A percentile compares a stretch with the other conserved stretches of the same genome.
These are phyloP conservation scores for Zele albiditarsus DNA, from an alignment of 2,888 invertebrate genomes.

Conservation along the genomic window DNA sequence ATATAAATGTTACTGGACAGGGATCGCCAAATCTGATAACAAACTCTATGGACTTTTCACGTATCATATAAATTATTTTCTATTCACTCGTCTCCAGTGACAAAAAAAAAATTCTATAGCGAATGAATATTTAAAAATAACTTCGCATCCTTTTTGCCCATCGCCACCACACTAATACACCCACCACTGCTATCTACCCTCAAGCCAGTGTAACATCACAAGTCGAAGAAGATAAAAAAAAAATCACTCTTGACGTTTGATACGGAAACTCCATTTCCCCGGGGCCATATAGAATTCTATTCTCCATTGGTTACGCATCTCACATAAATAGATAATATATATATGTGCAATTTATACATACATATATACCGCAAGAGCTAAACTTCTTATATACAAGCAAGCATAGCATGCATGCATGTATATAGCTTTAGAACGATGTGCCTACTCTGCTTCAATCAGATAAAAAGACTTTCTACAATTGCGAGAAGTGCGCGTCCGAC, in stretches of 20 bases:
- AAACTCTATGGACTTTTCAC: constrained; percentile 67
- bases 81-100: constrained; percentile 31
- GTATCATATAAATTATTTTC: constrained; percentile 41
- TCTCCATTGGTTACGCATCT: constrained; percentile 16
- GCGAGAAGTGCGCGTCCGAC: constrained; percentile 19
- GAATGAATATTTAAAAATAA: constrained; percentile 18
- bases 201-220: background rate
- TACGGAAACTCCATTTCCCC: constrained; percentile 22
- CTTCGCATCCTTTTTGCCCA: constrained; percentile 10
- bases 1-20: constrained; percentile 41
- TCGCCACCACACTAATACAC: constrained; percentile 10
- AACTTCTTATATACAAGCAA: background rate
- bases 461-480: constrained; percentile 29
- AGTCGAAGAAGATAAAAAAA: background rate
- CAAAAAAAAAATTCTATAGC: constrained; percentile 22
- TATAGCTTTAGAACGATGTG: background rate
- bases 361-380: background rate
- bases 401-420: constrained; percentile 4
- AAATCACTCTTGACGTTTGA: constrained; percentile 1
- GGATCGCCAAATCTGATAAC: constrained; percentile 72
- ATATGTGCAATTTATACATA: background rate
- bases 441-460: constrained; percentile 19
- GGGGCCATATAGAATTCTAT: background rate
- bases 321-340: constrained; percentile 6
- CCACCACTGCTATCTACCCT: background rate